phyloP scores from a whole-genome alignment of 2,888 invertebrate species.

The Incurvaria masculella region DNA sequence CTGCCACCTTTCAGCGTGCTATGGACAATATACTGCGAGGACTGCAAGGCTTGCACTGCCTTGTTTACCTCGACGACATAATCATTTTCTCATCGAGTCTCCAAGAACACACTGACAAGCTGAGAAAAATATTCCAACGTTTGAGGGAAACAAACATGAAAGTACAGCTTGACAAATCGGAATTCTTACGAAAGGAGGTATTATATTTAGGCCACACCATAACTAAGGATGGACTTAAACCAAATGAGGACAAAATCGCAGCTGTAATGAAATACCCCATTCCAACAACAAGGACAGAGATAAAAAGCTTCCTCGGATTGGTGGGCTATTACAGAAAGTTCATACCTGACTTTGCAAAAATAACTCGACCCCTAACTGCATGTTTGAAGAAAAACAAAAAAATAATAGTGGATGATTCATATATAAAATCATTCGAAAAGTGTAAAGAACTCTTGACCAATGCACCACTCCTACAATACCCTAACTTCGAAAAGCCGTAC shows the following conservation, averaged over 20 bases:
- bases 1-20: conserved; percentile 23
- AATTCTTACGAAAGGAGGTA: conserved; percentile 18
- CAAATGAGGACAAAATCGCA: conserved; percentile 19
- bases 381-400: conserved; percentile 7
- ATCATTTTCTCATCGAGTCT: conserved; percentile 17
- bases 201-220: conserved; percentile 20
- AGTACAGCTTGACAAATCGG: conserved; percentile 17
- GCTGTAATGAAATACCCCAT: conserved; percentile 15
- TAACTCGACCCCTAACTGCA: conserved; percentile 10
- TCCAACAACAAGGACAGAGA: conserved; percentile 12
- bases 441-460: conserved; percentile 2
- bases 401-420: conserved; percentile 7
- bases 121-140: conserved; percentile 14
- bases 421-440: conserved; percentile 8
- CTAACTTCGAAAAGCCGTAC: conserved; percentile 17
- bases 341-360: no score
- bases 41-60: no score
- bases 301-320: conserved; percentile 2
- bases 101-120: conserved; percentile 14
- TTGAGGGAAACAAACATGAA: conserved; percentile 15
- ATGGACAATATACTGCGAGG: conserved; percentile 23
- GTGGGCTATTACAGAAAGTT: conserved; percentile 5
- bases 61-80: conserved; percentile 24
- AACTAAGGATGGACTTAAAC: conserved; percentile 17
- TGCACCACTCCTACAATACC: conserved; percentile 14